Conservation (phyloP, 2,888 invertebrate genomes). For the Lymantria dispar region DNA sequence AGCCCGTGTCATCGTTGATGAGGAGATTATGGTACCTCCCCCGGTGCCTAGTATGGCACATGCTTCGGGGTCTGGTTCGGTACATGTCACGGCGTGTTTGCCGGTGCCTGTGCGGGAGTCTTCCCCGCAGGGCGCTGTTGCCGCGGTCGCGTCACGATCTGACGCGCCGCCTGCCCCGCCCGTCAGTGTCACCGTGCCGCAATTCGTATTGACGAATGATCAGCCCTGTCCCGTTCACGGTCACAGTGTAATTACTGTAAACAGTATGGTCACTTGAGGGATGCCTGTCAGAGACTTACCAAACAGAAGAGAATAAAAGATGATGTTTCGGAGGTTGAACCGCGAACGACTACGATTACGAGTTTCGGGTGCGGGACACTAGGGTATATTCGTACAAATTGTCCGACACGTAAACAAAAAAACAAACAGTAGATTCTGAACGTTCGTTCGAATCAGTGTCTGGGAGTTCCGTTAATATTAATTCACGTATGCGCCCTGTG, state of each 20-base stretch:
- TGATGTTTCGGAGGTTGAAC: background rate
- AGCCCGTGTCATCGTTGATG: background rate
- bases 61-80: background rate
- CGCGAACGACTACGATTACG: background rate
- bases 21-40: background rate
- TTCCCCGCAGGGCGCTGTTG: background rate
- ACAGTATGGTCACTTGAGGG: conserved; percentile 9
- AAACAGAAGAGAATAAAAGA: background rate
- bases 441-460: conserved; percentile 3
- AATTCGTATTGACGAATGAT: background rate
- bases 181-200: background rate
- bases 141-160: background rate
- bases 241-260: conserved; percentile 6
- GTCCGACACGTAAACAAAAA: background rate
- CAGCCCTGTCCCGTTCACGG: background rate
- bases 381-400: background rate
- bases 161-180: background rate
- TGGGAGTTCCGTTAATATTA: background rate
- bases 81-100: background rate
- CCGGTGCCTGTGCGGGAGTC: background rate
- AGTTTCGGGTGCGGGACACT: background rate
- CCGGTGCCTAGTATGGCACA: background rate
- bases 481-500: background rate
- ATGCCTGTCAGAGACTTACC: conserved; percentile 1
- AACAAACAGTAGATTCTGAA: background rate